Percentiles rank a stretch among this genome's conserved stretches.
Evolutionary conservation across 2,888 invertebrate species (phyloP).

Genomic region (Acrocyrtus sp.): DNA sequence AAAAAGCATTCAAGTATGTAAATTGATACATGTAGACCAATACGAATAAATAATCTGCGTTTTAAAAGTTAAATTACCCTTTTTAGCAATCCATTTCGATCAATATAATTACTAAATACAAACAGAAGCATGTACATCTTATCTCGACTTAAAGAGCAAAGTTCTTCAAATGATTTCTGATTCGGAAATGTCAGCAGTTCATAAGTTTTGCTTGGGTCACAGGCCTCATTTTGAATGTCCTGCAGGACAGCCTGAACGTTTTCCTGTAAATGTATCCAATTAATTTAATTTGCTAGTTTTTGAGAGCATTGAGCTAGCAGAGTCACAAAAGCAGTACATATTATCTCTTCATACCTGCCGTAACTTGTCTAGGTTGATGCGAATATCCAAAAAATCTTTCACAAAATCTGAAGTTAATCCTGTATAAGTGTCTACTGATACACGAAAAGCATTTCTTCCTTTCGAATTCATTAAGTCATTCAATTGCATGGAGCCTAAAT

Average conservation of each 20-base stretch:
- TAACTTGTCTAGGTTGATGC: conserved; percentile 51
- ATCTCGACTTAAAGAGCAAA: conserved; percentile 41
- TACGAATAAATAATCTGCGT: too few relatives aligned
- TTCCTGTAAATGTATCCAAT: background rate
- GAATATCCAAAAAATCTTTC: conserved; percentile 45
- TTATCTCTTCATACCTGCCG: conserved; percentile 40
- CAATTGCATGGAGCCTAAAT: conserved; percentile 45
- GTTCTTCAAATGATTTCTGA: conserved; percentile 15
- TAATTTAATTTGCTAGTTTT: too few relatives aligned
- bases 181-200: conserved; percentile 27
- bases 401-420: conserved; percentile 35
- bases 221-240: conserved; percentile 1
- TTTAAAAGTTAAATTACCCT: conserved; percentile 31
- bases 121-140: conserved; percentile 21
- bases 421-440: conserved; percentile 32
- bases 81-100: conserved; percentile 27
- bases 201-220: conserved; percentile 3
- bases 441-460: conserved; percentile 33
- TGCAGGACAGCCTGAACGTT: conserved; percentile 8
- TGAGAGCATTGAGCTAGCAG: too few relatives aligned
- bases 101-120: conserved; percentile 42
- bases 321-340: too few relatives aligned
- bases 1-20: too few relatives aligned
- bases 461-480: conserved; percentile 47
- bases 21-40: too few relatives aligned